Evolutionary conservation across 2,888 invertebrate species (phyloP).

Genomic region (Prosapia bicincta): DNA sequence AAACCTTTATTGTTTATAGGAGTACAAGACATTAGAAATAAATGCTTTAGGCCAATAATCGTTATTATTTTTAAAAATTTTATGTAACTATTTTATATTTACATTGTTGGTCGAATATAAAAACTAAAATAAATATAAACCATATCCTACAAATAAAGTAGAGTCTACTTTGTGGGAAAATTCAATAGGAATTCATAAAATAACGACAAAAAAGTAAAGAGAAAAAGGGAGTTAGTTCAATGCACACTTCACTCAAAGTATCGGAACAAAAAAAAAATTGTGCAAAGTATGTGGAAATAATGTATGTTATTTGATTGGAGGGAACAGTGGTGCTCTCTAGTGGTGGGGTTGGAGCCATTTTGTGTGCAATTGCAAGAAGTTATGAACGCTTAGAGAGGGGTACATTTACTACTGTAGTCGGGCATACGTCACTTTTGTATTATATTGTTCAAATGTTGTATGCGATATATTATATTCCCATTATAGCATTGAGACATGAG

Average conservation of each 20-base stretch:
- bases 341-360: background rate
- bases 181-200: background rate
- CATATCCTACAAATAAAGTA: too few relatives aligned
- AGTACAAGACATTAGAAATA: too few relatives aligned
- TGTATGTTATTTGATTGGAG: background rate
- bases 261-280: background rate
- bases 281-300: background rate
- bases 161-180: too few relatives aligned
- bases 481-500: background rate
- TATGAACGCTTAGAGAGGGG: background rate
- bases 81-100: too few relatives aligned
- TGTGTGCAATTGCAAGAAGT: background rate
- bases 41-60: too few relatives aligned
- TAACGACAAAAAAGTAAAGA: background rate
- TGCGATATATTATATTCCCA: constrained; percentile 2
- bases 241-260: background rate
- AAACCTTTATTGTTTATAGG: too few relatives aligned
- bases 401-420: background rate
- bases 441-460: background rate
- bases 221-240: background rate
- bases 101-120: too few relatives aligned
- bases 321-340: background rate
- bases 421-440: background rate
- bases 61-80: too few relatives aligned
- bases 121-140: too few relatives aligned